Evolutionary conservation across 2,888 invertebrate species (phyloP).

Genomic region (Periphyllus acericola): DNA sequence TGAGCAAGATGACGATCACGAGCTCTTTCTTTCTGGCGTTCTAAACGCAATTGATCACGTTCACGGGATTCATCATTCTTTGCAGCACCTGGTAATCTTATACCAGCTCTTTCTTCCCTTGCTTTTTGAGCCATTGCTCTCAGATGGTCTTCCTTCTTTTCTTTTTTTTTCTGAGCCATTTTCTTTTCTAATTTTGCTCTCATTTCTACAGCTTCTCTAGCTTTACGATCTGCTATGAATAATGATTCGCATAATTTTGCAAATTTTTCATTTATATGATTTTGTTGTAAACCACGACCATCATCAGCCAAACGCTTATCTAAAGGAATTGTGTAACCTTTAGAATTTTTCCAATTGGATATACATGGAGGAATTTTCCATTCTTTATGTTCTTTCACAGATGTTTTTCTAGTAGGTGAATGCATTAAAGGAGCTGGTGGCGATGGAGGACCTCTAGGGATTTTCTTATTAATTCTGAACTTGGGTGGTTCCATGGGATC

Average conservation of each 20-base stretch:
- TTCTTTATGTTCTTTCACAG: conserved; percentile 98
- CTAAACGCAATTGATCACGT: conserved; percentile 86
- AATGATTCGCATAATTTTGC: conserved; percentile 97
- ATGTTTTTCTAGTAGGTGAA: conserved; percentile 92
- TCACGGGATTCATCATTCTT: conserved; percentile 81
- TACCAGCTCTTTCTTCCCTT: conserved; percentile 92
- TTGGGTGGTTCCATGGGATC: conserved; percentile 99
- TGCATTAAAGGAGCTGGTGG: conserved; percentile 99
- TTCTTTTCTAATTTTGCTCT: conserved; percentile 95
- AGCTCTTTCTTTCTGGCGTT: conserved; percentile 90
- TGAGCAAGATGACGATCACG: conserved; percentile 92
- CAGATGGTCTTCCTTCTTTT: conserved; percentile 95
- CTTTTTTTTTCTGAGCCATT: conserved; percentile 97
- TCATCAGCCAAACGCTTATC: conserved; percentile 98
- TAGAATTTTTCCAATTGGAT: conserved; percentile 99
- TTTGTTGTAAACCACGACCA: conserved; percentile 94
- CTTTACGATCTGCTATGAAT: conserved; percentile 97
- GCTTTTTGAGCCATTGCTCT: conserved; percentile 93
- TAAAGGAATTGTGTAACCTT: conserved; percentile 96
- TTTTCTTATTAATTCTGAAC: conserved; percentile 97
- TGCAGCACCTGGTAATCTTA: conserved; percentile 70
- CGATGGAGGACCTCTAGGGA: conserved; percentile 97
- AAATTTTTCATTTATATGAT: conserved; percentile 99
- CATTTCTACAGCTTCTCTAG: conserved; percentile 96
- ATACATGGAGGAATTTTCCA: conserved; percentile 99